phyloP scores from a whole-genome alignment of 2,113 vertebrate species.

The Petromus typicus region DNA sequence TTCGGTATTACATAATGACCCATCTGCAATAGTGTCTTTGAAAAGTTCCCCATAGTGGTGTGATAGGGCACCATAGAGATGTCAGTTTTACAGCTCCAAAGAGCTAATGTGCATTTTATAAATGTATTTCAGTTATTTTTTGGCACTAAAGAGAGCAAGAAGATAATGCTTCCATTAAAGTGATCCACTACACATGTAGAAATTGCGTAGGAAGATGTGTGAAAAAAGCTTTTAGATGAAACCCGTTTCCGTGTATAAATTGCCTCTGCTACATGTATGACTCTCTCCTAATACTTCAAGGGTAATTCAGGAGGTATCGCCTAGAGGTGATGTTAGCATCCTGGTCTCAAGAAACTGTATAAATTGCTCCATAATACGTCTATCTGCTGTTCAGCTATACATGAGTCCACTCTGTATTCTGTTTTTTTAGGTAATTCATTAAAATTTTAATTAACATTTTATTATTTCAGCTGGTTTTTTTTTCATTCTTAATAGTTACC shows the following conservation, averaged over 20 bases:
- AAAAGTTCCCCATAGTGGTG: conserved; percentile 68
- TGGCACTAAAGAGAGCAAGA: conserved; percentile 77
- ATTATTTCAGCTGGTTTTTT: conserved; percentile 71
- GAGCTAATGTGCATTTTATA: conserved; percentile 65
- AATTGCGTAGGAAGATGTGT: conserved; percentile 65
- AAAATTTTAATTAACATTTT: conserved; percentile 77
- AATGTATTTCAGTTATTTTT: conserved; percentile 77
- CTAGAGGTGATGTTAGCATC: conserved; percentile 44
- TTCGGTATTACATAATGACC: conserved; percentile 76
- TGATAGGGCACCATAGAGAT: conserved; percentile 66
- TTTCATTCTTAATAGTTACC: conserved; percentile 79
- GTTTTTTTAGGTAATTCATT: conserved; percentile 75
- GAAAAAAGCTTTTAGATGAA: conserved; percentile 78
- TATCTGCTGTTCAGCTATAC: conserved; percentile 24
- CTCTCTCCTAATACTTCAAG: conserved; percentile 16
- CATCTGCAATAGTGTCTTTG: conserved; percentile 72
- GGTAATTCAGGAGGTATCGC: conserved; percentile 62
- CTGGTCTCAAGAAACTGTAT: conserved; percentile 10
- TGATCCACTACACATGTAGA: conserved; percentile 75
- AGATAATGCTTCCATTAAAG: conserved; percentile 84
- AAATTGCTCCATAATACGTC: conserved; percentile 70
- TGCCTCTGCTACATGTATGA: conserved; percentile 56
- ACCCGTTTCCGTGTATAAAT: conserved; percentile 69
- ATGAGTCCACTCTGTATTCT: conserved; percentile 53
- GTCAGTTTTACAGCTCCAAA: conserved; percentile 77